Percentiles rank a stretch among this genome's conserved stretches.
These are phyloP conservation scores for Tethya wilhelma DNA, from an alignment of 37 sponge, comb jelly and placozoan species.

Conservation along the genomic window DNA sequence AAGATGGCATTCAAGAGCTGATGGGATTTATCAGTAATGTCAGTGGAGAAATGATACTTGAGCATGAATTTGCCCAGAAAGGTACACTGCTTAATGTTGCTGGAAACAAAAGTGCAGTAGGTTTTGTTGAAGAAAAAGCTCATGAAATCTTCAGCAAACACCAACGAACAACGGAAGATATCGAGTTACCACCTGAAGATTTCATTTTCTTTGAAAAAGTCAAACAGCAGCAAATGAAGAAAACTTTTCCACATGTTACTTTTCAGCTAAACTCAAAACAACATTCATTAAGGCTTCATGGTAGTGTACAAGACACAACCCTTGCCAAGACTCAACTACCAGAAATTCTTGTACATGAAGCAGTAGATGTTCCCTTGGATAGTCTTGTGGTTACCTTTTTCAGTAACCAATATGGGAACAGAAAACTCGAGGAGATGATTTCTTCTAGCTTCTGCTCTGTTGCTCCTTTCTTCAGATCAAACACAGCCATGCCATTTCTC, in stretches of 20 bases:
- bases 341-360: no score
- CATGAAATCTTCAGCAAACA: not conserved
- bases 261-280: not conserved
- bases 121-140: not conserved
- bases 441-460: no score
- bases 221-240: not conserved
- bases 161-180: not conserved
- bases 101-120: constrained; percentile 4
- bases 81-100: not conserved
- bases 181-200: not conserved
- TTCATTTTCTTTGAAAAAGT: not conserved
- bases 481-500: no score
- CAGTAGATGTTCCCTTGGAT: no score
- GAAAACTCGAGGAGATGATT: no score
- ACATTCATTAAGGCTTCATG: no score
- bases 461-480: no score
- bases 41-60: not conserved
- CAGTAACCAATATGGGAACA: no score
- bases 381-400: no score
- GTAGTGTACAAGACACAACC: no score
- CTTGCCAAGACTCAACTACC: no score
- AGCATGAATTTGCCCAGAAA: not conserved
- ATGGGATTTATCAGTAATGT: not conserved
- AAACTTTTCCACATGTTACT: not conserved
- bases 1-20: not conserved